Evolutionary conservation across 2,797 vertebrate species (phyloP), one percentile per base, ranked within the genome.

Genomic region (Brotula barbata): DNA sequence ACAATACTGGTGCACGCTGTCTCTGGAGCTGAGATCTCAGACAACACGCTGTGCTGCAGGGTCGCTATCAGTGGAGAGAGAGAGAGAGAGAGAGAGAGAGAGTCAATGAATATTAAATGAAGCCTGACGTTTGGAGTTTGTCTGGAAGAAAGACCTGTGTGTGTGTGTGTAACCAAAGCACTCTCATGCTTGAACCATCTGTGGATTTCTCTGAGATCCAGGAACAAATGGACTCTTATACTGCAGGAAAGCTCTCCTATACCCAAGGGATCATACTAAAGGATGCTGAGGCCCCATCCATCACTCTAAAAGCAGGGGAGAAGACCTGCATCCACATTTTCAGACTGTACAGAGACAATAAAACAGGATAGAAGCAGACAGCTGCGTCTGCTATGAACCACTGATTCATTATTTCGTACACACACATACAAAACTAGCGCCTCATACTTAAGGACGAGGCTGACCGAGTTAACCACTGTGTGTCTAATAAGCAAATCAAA

Each of bases 101-200:
- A 72, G 52, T 65, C 71, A 74, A 68, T 66, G 61, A 76, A 82
- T 81, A 53, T 71, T 56, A 82, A 66, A 75, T 78, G 31, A 84
- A 68, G 41, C 45, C 37, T 19, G 56, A 37, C 16, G 17, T 59
- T 60, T 64, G 67, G 77, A 71, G 68, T 64, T 68, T 59, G 49
- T 55, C 58, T 44, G 4, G 48, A 44, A 19, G 37, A 36, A 49
- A 12, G 50, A 59, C 5, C 7, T 19, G 51, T 40, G 28, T 14
- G 5, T 13, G 22, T 44, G 49, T 45, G 22, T 43, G 16, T 31
- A 21, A 47, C 16, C 54, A 21, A 10, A 23, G 51, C 63, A 34
- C 52, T 65, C 42, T 49, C 43, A 42, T 66, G 51, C 34, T 46
- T 47, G 63, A 76, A 71, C 60, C 71, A 65, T 75, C 15, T 0